Base-by-base conservation (phyloP, 2,888 invertebrate genomes). In the Heliconius hortense region DNA sequence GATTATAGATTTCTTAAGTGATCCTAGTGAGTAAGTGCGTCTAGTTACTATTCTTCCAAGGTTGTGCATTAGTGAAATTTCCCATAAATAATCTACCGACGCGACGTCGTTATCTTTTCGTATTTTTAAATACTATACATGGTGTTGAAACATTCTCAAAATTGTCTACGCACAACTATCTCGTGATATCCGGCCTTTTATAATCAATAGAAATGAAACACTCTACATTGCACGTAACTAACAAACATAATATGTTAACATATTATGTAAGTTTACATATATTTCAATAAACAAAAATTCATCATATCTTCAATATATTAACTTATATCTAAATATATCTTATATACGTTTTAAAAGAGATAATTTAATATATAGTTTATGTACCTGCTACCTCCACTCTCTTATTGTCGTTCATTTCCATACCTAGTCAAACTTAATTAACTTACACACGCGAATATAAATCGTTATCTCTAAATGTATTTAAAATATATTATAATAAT, bases 31-130 rank as follows among this genome's bases (percentile, higher is more conserved):
- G 85, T 93, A 94, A 93, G 92, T 84, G 90, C 92, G 85, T 91
- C 88, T 93, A 94, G 93, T 82, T 93, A 92, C 92, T 93, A 93
- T 92, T 94, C 92, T 93, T 93, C 93, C 92, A 93, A 90, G 93
- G 93, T 94, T 93, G 93, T 93, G 93, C 93, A 93, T 93, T 92
- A 92, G 92, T 92, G 91, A 92, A 89, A 90, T 92, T 91, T 88
- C 89, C 84, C 82, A 81, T 84, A 83, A 64, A 73, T 77, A 78
- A 73, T 77, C 73, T 69, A 80, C 85, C 84, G 81, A 82, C 53
- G 8, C 8, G 21, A 43, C 79, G 79, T 74, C 72, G 79, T 81
- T 82, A 81, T 82, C 85, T 84, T 83, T 77, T 84, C 81, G 75
- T 78, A 85, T 83, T 78, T 87, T 84, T 87, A 86, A 79, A 79